phyloP scores from a whole-genome alignment of 2,888 invertebrate genomes.

The Nomada fucata region DNA sequence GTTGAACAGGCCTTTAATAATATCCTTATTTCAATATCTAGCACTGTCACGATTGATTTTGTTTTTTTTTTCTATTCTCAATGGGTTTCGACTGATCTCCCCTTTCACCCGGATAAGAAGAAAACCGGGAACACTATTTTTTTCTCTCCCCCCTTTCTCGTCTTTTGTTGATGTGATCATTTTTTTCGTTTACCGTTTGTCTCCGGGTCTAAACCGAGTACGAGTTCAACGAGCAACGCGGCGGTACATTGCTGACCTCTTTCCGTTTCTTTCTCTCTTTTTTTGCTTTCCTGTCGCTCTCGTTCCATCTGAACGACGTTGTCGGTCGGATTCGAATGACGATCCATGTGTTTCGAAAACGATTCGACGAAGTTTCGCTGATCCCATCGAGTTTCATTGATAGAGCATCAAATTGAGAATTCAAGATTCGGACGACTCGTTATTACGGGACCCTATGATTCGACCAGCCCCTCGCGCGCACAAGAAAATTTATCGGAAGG shows the following conservation, averaged over 20 bases:
- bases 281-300: not conserved
- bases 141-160: not conserved
- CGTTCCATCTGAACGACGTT: slow-evolving; percentile 18
- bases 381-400: slow-evolving; percentile 18
- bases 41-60: slow-evolving; percentile 25
- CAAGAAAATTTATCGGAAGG: slow-evolving; percentile 68
- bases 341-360: slow-evolving; percentile 57
- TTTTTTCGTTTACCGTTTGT: slow-evolving; percentile 15
- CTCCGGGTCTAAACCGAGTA: slow-evolving; percentile 34
- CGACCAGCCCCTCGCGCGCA: slow-evolving; percentile 63
- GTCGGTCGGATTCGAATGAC: slow-evolving; percentile 37
- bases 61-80: not conserved
- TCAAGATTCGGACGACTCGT: not conserved
- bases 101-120: not conserved
- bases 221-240: slow-evolving; percentile 63
- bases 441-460: slow-evolving; percentile 31
- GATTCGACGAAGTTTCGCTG: slow-evolving; percentile 35
- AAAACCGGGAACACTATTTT: slow-evolving; percentile 29
- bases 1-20: slow-evolving; percentile 1
- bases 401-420: not conserved
- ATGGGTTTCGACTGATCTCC: not conserved
- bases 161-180: not conserved
- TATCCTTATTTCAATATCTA: slow-evolving; percentile 16
- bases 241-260: slow-evolving; percentile 46
- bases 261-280: not conserved